Percentiles rank a stretch among this genome's conserved stretches.
phyloP scores from a whole-genome alignment of 2,113 vertebrate species.

The Rhinopomastus cyanomelas region DNA sequence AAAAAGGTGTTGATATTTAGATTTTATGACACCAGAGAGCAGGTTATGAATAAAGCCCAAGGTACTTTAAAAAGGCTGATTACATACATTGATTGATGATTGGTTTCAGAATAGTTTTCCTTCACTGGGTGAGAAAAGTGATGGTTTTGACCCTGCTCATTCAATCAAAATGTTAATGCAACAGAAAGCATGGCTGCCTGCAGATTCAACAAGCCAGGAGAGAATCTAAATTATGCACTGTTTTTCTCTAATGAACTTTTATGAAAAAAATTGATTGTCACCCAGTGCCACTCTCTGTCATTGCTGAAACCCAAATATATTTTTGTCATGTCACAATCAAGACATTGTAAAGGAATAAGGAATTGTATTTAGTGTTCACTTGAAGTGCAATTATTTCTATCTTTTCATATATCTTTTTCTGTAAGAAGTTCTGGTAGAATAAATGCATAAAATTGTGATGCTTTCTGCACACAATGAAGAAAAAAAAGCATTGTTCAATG shows the following conservation, averaged over 20 bases:
- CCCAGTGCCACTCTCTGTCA: not conserved
- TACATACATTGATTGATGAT: conserved; percentile 78
- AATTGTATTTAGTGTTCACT: conserved; percentile 24
- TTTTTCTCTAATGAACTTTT: conserved; percentile 63
- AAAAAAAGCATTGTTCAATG: conserved; percentile 32
- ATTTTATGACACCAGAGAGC: conserved; percentile 43
- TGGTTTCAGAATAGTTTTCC: conserved; percentile 73
- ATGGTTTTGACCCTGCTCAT: conserved; percentile 71
- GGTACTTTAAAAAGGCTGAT: conserved; percentile 68
- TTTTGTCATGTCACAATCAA: conserved; percentile 45
- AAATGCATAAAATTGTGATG: conserved; percentile 14
- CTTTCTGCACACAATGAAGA: conserved; percentile 11
- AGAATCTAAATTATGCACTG: conserved; percentile 62
- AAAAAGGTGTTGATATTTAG: conserved; percentile 49
- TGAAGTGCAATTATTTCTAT: conserved; percentile 48
- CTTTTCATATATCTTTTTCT: conserved; percentile 47
- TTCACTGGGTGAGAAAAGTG: conserved; percentile 68
- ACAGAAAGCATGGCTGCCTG: conserved; percentile 62
- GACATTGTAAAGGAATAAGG: conserved; percentile 8
- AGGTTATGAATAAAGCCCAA: conserved; percentile 31
- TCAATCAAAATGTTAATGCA: conserved; percentile 80
- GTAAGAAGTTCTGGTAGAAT: conserved; percentile 20
- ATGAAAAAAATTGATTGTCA: conserved; percentile 67
- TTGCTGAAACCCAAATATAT: not conserved
- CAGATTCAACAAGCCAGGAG: conserved; percentile 56